Evolutionary conservation across 2,888 invertebrate genomes (phyloP).

Genomic region (Troides oblongomaculatus): DNA sequence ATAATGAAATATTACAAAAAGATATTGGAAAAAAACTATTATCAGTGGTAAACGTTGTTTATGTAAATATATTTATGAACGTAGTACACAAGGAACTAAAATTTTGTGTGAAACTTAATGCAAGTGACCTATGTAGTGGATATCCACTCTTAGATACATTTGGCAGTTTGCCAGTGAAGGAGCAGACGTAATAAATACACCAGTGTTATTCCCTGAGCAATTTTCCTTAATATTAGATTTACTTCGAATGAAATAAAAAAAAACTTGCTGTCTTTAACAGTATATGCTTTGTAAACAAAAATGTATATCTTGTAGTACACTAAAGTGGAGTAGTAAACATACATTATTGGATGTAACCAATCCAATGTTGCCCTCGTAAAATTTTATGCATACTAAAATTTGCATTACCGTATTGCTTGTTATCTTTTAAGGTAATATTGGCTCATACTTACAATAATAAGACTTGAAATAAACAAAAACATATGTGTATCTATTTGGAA

Average conservation of each 20-base stretch:
- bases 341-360: conserved; percentile 28
- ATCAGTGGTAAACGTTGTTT: too few species aligned
- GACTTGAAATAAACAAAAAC: background rate
- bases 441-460: background rate
- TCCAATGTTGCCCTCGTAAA: conserved; percentile 39
- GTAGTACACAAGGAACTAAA: conserved; percentile 2
- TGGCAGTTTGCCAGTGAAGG: conserved; percentile 27
- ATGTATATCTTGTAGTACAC: background rate
- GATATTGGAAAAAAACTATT: too few species aligned
- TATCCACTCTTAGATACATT: conserved; percentile 23
- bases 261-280: conserved; percentile 5
- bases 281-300: background rate
- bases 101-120: conserved; percentile 25
- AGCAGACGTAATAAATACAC: conserved; percentile 28
- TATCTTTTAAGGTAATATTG: background rate
- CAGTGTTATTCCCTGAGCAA: conserved; percentile 23
- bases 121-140: conserved; percentile 28
- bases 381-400: conserved; percentile 40
- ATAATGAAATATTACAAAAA: too few species aligned
- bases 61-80: conserved; percentile 14
- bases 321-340: conserved; percentile 5
- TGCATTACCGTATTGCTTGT: conserved; percentile 30
- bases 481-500: background rate
- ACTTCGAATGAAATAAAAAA: conserved; percentile 1
- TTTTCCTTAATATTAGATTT: conserved; percentile 24